Evolutionary conservation across 2,888 invertebrate species (phyloP).

Genomic region (Acanthosepion esculentum): DNA sequence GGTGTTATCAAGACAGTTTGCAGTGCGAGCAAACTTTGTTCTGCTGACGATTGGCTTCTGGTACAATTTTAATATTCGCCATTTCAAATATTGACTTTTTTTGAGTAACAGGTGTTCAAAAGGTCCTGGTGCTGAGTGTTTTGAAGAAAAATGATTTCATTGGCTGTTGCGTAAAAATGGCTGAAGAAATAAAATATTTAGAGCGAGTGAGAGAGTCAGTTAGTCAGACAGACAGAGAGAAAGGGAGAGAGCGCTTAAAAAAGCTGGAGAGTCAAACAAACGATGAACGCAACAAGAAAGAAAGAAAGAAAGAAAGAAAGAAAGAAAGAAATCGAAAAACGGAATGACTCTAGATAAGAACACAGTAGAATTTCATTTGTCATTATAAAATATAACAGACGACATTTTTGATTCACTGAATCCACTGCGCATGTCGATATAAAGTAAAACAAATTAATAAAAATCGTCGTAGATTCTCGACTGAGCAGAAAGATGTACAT

Average conservation of each 20-base stretch:
- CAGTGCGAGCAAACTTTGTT: neutral
- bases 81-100: slow-evolving; percentile 23
- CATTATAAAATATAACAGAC: neutral
- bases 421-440: neutral
- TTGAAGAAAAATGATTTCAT: neutral
- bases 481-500: too few relatives aligned
- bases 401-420: neutral
- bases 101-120: slow-evolving; percentile 11
- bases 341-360: neutral
- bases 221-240: neutral
- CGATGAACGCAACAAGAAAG: neutral
- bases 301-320: neutral
- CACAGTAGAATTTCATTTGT: neutral
- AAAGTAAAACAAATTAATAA: neutral
- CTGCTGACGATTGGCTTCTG: neutral
- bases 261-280: neutral
- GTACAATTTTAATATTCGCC: slow-evolving; percentile 33
- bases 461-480: neutral
- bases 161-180: neutral
- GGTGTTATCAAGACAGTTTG: neutral
- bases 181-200: neutral
- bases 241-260: neutral
- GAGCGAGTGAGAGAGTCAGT: neutral
- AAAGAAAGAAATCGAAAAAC: neutral
- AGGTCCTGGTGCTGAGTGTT: neutral